Percentiles rank a stretch among this genome's conserved stretches.
These are phyloP conservation scores for Poeciliopsis turrubarensis DNA, from an alignment of 2,113 vertebrate genomes.

Conservation along the genomic window DNA sequence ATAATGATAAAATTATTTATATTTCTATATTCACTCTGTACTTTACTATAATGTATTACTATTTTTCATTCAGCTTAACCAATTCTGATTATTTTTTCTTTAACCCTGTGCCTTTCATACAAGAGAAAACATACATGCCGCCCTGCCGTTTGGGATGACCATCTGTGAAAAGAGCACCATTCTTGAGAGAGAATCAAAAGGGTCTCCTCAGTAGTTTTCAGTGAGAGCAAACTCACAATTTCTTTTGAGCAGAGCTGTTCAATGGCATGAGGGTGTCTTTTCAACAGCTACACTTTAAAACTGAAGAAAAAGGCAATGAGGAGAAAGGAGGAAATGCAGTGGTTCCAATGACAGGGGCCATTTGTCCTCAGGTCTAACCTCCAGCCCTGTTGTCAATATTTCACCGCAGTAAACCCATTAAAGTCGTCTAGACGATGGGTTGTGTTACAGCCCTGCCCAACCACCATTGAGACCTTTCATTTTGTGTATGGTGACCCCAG, in stretches of 20 bases:
- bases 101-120: slow-evolving; percentile 49
- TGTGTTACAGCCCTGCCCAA: slow-evolving; percentile 65
- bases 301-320: slow-evolving; percentile 24
- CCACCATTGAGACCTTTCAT: slow-evolving; percentile 72
- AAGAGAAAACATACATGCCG: slow-evolving; percentile 44
- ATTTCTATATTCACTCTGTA: too few relatives aligned
- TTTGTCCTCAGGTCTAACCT: slow-evolving; percentile 67
- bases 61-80: too few relatives aligned
- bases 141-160: slow-evolving; percentile 53
- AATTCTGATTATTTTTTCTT: too few relatives aligned
- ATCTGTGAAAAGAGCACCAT: slow-evolving; percentile 26
- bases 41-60: too few relatives aligned
- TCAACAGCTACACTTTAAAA: slow-evolving; percentile 39
- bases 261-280: slow-evolving; percentile 25
- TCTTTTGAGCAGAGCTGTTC: slow-evolving; percentile 40
- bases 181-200: slow-evolving; percentile 36
- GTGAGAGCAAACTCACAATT: slow-evolving; percentile 43
- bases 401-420: slow-evolving; percentile 79
- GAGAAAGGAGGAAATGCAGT: slow-evolving; percentile 57
- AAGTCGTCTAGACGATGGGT: slow-evolving; percentile 79
- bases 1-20: too few relatives aligned
- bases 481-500: slow-evolving; percentile 70
- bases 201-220: slow-evolving; percentile 24
- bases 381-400: slow-evolving; percentile 72
- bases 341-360: slow-evolving; percentile 38